A percentile compares a stretch with the other conserved stretches of the same genome.
These are phyloP conservation scores for Nothobranchius furzeri DNA, from an alignment of 2,113 vertebrate genomes.

Conservation along the genomic window DNA sequence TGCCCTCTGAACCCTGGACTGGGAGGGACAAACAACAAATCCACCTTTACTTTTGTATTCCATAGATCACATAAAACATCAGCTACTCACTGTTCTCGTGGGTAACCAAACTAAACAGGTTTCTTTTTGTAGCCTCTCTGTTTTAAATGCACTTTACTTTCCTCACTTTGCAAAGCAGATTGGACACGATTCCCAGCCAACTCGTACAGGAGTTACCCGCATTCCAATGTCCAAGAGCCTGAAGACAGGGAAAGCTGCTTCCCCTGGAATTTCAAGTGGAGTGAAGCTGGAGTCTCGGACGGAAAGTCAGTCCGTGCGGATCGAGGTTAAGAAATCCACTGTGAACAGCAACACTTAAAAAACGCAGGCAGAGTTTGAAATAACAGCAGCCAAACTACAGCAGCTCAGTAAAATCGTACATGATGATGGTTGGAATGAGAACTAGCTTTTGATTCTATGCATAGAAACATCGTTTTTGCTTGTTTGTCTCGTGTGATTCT, in stretches of 20 bases:
- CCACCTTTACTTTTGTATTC: no score
- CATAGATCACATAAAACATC: no score
- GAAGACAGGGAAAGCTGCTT: slow-evolving; percentile 93
- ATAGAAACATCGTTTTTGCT: slow-evolving; percentile 37
- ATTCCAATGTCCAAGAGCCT: slow-evolving; percentile 99
- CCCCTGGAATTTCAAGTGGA: slow-evolving; percentile 87
- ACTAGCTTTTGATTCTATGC: slow-evolving; percentile 21
- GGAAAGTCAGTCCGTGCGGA: slow-evolving; percentile 95
- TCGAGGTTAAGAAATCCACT: slow-evolving; percentile 94
- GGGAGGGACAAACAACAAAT: background rate
- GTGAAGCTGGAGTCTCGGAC: slow-evolving; percentile 91
- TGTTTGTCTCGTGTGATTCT: slow-evolving; percentile 43
- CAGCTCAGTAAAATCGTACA: slow-evolving; percentile 7
- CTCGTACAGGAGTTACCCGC: slow-evolving; percentile 88
- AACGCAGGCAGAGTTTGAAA: slow-evolving; percentile 89
- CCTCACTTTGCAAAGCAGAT: slow-evolving; percentile 76
- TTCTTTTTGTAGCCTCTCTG: no score
- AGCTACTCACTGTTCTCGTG: no score
- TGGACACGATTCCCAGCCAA: slow-evolving; percentile 87
- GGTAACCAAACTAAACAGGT: no score
- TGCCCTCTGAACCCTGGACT: slow-evolving; percentile 35
- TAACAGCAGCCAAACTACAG: background rate
- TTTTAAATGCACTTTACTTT: slow-evolving; percentile 45
- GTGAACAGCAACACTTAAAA: slow-evolving; percentile 81
- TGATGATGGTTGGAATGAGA: slow-evolving; percentile 27